Evolutionary conservation across 2,113 vertebrate genomes (phyloP).

Genomic region (Macaca nemestrina): DNA sequence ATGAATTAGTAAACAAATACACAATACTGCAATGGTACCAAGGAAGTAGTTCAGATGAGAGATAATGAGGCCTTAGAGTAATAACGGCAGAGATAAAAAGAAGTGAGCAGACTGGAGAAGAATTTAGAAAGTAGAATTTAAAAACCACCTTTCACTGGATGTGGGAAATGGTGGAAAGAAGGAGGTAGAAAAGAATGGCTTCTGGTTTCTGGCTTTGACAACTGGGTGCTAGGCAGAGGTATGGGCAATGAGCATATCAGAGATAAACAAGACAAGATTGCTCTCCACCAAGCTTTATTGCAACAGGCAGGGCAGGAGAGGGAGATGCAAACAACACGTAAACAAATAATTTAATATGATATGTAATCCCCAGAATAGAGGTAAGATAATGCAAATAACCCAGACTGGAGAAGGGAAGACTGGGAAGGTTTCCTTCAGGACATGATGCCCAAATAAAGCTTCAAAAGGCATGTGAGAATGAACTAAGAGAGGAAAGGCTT

Average conservation of each 20-base stretch:
- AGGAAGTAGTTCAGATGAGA: slow-evolving; percentile 12
- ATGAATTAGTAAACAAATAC: background rate
- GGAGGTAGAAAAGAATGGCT: background rate
- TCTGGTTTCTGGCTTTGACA: background rate
- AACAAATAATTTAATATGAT: background rate
- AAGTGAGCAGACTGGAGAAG: background rate
- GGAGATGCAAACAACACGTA: background rate
- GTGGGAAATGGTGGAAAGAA: background rate
- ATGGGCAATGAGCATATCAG: background rate
- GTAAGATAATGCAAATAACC: background rate
- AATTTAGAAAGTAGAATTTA: background rate
- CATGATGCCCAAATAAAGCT: background rate
- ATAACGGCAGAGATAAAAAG: background rate
- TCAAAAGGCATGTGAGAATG: background rate
- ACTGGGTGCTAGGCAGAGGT: background rate
- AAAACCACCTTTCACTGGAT: background rate
- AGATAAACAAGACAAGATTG: background rate
- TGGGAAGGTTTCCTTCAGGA: background rate
- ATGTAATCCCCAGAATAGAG: background rate
- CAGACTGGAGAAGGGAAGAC: background rate
- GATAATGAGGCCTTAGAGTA: background rate
- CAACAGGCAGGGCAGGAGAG: background rate
- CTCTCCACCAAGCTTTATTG: background rate
- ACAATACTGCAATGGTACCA: background rate
- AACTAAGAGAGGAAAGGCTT: slow-evolving; percentile 7